phyloP scores from a whole-genome alignment of 2,113 vertebrate species.

The Lophius piscatorius region DNA sequence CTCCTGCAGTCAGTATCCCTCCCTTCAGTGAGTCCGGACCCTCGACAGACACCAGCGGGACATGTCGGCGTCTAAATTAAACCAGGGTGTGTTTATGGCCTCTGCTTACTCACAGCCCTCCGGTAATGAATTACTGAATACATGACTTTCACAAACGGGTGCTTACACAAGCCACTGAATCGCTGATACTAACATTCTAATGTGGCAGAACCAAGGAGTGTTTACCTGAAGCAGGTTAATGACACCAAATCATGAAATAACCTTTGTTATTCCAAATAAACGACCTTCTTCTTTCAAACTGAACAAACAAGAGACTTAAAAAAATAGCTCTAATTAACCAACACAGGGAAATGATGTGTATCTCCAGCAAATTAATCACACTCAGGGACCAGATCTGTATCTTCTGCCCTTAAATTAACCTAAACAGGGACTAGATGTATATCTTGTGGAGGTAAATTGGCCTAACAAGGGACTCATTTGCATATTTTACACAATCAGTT shows the following conservation, averaged over 20 bases:
- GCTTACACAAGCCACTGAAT: neutral
- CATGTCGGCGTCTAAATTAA: constrained; percentile 7
- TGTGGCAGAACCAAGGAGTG: neutral
- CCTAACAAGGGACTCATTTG: neutral
- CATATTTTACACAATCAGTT: neutral
- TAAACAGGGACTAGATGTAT: constrained; percentile 10
- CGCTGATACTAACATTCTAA: neutral
- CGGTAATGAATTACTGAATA: neutral
- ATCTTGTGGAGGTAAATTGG: constrained; percentile 4
- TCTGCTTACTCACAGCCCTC: constrained; percentile 12
- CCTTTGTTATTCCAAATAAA: neutral
- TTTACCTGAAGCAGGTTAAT: constrained; percentile 19
- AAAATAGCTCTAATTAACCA: constrained; percentile 15
- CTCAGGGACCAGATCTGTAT: neutral
- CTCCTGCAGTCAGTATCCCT: neutral
- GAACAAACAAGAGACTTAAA: neutral
- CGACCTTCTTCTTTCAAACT: neutral
- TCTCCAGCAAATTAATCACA: constrained; percentile 19
- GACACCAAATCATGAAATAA: constrained; percentile 3
- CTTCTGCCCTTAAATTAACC: constrained; percentile 30
- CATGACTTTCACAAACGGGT: neutral
- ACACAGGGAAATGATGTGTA: constrained; percentile 2
- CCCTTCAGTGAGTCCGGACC: constrained; percentile 1
- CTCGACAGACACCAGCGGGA: constrained; percentile 4
- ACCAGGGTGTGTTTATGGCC: neutral